A percentile compares a stretch with the other conserved stretches of the same genome.
phyloP scores from a whole-genome alignment of 1,140 invertebrate genomes.

The Rhopalosiphum padi region DNA sequence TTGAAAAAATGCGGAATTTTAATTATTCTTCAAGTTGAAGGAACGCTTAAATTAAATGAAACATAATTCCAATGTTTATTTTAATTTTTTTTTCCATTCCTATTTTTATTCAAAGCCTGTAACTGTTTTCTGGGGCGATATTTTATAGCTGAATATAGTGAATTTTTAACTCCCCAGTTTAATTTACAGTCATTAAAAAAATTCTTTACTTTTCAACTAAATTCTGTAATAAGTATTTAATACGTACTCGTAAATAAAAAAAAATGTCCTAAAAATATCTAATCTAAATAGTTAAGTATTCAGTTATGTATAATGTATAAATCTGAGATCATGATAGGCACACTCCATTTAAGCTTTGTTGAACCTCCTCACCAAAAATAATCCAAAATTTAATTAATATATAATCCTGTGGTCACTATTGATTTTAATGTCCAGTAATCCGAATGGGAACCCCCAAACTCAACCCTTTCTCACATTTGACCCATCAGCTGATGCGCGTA shows the following conservation, averaged over 20 bases:
- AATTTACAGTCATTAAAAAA: background rate
- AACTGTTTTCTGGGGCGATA: slow-evolving; percentile 11
- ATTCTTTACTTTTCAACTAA: slow-evolving; percentile 23
- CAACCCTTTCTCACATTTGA: slow-evolving; percentile 34
- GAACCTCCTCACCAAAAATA: background rate
- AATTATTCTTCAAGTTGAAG: background rate
- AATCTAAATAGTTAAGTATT: background rate
- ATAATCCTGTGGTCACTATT: slow-evolving; percentile 42
- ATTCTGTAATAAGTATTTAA: background rate
- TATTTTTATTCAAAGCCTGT: slow-evolving; percentile 18
- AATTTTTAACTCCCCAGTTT: background rate
- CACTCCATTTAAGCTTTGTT: background rate
- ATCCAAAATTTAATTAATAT: slow-evolving; percentile 40
- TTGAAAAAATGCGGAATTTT: slow-evolving; percentile 29
- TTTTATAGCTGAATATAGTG: background rate
- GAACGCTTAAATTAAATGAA: slow-evolving; percentile 39
- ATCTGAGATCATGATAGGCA: slow-evolving; percentile 25
- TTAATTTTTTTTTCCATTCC: background rate
- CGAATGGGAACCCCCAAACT: background rate
- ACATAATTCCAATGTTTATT: slow-evolving; percentile 21
- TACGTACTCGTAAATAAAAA: background rate
- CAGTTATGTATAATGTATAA: slow-evolving; percentile 20
- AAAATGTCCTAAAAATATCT: background rate
- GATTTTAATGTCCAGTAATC: slow-evolving; percentile 32
- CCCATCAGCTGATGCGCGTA: background rate